Evolutionary conservation across 2,888 invertebrate genomes (phyloP).

Genomic region (Plagodis pulveraria): DNA sequence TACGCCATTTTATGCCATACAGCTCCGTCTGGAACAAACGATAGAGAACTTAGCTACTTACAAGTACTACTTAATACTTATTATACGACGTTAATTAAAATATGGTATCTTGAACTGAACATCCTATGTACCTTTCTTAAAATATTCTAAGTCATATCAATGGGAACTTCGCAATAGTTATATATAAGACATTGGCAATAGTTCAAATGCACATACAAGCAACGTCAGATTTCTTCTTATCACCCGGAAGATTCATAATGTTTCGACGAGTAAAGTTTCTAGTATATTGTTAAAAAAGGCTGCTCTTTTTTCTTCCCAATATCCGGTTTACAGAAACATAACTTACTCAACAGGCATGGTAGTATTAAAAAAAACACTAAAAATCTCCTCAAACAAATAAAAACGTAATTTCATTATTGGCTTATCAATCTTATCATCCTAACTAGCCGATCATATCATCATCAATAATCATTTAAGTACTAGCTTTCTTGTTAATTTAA

Average conservation of each 20-base stretch:
- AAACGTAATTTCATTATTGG: too few species aligned
- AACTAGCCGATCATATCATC: too few species aligned
- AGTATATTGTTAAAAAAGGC: too few species aligned
- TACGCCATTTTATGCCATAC: conserved; percentile 99
- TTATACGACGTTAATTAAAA: neutral
- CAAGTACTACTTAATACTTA: neutral
- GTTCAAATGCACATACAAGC: conserved; percentile 57
- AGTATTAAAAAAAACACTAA: too few species aligned
- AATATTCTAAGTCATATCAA: conserved; percentile 15
- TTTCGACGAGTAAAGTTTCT: too few species aligned
- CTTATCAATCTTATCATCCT: too few species aligned
- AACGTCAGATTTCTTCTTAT: conserved; percentile 43
- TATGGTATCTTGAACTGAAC: neutral
- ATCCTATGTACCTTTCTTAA: neutral
- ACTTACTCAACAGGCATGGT: too few species aligned
- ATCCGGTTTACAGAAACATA: too few species aligned
- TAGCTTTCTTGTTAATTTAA: too few species aligned
- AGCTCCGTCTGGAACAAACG: conserved; percentile 95
- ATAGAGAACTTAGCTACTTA: neutral
- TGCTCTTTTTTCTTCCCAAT: too few species aligned
- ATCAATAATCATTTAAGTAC: too few species aligned
- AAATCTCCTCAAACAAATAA: too few species aligned
- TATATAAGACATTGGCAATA: conserved; percentile 59
- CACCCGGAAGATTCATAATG: conserved; percentile 41
- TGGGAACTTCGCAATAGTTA: conserved; percentile 55